Evolutionary conservation across 2,888 invertebrate genomes (phyloP).

Genomic region (Trypoxylon attenuatum): DNA sequence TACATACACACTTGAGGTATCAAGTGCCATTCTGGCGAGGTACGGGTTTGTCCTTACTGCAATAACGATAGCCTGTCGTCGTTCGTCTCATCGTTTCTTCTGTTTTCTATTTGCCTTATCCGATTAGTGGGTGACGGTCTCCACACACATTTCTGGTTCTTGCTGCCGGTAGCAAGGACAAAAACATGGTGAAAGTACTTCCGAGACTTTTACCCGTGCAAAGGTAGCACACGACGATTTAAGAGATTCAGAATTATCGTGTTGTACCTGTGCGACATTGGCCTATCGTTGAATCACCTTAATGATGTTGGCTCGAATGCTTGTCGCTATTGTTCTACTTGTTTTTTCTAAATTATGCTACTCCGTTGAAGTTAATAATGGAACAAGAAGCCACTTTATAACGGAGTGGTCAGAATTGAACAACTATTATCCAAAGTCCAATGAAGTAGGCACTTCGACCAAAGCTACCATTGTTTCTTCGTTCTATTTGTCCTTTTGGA

Average conservation of each 20-base stretch:
- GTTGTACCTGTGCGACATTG: neutral
- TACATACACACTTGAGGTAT: neutral
- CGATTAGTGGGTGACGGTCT: neutral
- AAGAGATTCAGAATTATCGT: neutral
- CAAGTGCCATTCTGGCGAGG: neutral
- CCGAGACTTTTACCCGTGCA: neutral
- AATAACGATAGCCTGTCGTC: neutral
- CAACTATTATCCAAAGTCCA: too few species aligned
- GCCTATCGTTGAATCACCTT: neutral
- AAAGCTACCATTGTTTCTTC: too few species aligned
- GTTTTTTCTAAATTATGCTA: too few species aligned
- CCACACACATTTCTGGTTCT: neutral
- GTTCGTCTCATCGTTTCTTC: neutral
- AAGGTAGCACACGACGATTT: neutral
- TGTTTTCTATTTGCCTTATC: neutral
- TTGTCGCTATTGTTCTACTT: too few species aligned
- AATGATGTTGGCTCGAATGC: neutral
- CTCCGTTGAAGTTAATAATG: too few species aligned
- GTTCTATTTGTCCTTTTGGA: too few species aligned
- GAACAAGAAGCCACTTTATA: too few species aligned
- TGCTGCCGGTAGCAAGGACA: neutral
- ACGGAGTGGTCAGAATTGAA: too few species aligned
- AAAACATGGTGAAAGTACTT: neutral
- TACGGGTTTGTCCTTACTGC: neutral
- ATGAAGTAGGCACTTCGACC: too few species aligned